Evolutionary conservation across 2,113 vertebrate genomes (phyloP).

Genomic region (Spheniscus mendiculus): DNA sequence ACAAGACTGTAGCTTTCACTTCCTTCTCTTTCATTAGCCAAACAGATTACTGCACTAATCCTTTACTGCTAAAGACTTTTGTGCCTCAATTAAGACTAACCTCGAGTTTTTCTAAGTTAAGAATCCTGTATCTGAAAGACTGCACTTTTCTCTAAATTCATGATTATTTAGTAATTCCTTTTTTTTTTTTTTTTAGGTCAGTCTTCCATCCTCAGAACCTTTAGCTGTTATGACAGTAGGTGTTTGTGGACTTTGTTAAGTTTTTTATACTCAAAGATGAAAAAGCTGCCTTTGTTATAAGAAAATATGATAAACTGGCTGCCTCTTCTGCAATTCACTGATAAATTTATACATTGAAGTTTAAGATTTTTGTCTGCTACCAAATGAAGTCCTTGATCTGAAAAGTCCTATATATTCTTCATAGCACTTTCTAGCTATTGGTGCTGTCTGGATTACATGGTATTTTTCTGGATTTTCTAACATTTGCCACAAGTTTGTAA

Average conservation of each 20-base stretch:
- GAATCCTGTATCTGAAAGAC: not conserved
- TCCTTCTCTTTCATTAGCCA: not conserved
- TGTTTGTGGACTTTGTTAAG: not conserved
- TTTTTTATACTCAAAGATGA: not conserved
- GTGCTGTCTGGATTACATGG: not conserved
- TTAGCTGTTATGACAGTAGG: not conserved
- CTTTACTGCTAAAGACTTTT: not conserved
- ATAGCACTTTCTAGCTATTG: not conserved
- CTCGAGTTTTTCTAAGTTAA: not conserved
- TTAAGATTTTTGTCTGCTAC: not conserved
- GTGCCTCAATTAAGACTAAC: not conserved
- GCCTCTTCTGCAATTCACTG: not conserved
- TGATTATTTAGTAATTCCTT: not conserved
- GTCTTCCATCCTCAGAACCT: not conserved
- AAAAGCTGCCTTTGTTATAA: not conserved
- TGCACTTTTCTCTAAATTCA: not conserved
- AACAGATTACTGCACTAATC: not conserved
- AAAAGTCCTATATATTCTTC: too few relatives aligned
- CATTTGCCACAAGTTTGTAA: not conserved
- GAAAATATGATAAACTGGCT: not conserved
- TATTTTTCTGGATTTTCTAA: not conserved
- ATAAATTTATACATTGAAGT: not conserved
- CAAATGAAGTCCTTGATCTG: not conserved
- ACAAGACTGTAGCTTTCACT: not conserved
- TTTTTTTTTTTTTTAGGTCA: not conserved